Conservation (phyloP, 2,797 vertebrate genomes). For the Loriculus beryllinus region DNA sequence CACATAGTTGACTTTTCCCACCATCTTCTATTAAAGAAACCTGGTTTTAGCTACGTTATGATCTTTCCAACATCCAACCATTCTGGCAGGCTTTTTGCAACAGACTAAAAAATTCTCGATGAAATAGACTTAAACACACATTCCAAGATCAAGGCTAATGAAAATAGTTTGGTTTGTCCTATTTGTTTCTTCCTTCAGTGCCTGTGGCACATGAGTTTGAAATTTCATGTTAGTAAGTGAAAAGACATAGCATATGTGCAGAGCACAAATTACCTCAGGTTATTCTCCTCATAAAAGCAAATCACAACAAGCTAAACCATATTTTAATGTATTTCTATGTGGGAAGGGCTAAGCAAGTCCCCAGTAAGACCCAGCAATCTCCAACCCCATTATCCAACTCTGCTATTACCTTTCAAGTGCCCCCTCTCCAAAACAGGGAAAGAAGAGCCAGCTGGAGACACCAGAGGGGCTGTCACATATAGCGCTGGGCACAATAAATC, state of each 20-base stretch:
- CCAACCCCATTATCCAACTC: rapidly evolving
- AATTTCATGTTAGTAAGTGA: background rate
- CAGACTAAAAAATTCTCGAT: background rate
- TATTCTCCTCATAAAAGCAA: background rate
- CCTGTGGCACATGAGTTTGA: background rate
- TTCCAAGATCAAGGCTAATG: background rate
- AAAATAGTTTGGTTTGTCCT: background rate
- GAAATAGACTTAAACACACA: background rate
- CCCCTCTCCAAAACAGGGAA: background rate
- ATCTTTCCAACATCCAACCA: background rate
- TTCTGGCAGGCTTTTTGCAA: background rate
- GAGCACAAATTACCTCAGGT: background rate
- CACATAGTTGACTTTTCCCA: background rate
- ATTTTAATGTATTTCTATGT: background rate
- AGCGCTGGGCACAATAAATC: background rate
- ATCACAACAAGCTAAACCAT: background rate
- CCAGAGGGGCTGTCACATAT: background rate
- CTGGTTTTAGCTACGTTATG: background rate
- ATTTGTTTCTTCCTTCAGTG: background rate
- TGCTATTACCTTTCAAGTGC: background rate
- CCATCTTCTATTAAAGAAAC: background rate
- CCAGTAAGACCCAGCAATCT: background rate
- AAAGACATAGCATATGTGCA: background rate
- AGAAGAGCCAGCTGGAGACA: background rate
- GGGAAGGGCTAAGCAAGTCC: background rate